phyloP scores from a whole-genome alignment of 2,888 invertebrate genomes.

The Brachyopa scutellaris region DNA sequence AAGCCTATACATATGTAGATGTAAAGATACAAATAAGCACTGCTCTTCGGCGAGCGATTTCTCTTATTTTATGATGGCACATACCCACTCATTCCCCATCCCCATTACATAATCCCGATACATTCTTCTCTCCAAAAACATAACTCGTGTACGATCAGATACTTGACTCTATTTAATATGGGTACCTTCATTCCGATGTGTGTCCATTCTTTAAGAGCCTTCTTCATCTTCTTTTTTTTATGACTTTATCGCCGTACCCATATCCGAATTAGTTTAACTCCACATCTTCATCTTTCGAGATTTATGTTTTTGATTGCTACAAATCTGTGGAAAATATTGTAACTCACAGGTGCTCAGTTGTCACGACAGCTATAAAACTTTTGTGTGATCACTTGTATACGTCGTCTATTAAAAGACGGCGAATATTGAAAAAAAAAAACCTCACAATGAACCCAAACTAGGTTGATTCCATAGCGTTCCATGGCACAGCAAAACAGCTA shows the following conservation, averaged over 20 bases:
- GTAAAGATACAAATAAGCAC: too few species aligned
- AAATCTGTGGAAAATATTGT: not conserved
- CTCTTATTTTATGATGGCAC: too few species aligned
- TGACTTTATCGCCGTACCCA: constrained; percentile 19
- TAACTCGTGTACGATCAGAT: constrained; percentile 30
- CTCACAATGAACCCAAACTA: constrained; percentile 43
- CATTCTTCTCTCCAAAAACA: constrained; percentile 12
- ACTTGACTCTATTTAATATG: constrained; percentile 21
- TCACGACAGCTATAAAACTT: constrained; percentile 26
- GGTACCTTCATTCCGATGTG: constrained; percentile 22
- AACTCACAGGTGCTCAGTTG: constrained; percentile 26
- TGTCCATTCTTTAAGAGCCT: constrained; percentile 6
- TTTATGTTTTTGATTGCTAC: not conserved
- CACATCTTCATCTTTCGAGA: constrained; percentile 4
- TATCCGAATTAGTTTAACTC: constrained; percentile 5
- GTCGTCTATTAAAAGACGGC: too few species aligned
- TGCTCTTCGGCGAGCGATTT: too few species aligned
- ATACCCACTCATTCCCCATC: not conserved
- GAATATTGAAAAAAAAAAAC: constrained; percentile 31
- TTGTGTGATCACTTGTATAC: constrained; percentile 54
- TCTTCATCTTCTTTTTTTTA: constrained; percentile 7
- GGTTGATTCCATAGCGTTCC: constrained; percentile 58
- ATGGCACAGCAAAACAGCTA: not conserved
- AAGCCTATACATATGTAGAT: too few species aligned
- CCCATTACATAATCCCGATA: constrained; percentile 1